phyloP scores from a whole-genome alignment of 30 jellyfish, hydroid and myxozoan genomes.

The Aurelia sp. region DNA sequence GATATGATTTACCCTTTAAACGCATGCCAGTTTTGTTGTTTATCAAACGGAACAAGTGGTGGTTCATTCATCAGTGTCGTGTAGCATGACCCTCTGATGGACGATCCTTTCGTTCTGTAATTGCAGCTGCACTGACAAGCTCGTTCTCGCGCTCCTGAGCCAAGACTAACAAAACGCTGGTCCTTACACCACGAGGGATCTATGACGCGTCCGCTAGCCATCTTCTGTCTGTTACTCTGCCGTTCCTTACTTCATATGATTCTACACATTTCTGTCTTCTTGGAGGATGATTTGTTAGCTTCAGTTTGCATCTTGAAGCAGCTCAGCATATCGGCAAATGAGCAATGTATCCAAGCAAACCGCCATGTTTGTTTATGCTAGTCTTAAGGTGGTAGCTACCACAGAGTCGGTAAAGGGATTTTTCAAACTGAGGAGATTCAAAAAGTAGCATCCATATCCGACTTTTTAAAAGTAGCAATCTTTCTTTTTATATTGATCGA shows the following conservation, averaged over 20 bases:
- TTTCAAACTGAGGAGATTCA: no score
- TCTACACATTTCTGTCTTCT: no score
- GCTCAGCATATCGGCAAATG: no score
- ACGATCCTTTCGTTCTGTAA: slow-evolving; percentile 40
- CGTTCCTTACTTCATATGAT: no score
- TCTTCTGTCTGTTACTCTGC: no score
- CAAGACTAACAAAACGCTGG: slow-evolving; percentile 33
- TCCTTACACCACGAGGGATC: not conserved
- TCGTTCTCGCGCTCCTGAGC: slow-evolving; percentile 69
- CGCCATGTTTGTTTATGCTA: slow-evolving; percentile 33
- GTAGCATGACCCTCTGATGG: slow-evolving; percentile 21
- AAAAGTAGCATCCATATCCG: no score
- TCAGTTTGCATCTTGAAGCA: no score
- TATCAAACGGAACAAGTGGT: slow-evolving; percentile 19
- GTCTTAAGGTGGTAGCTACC: slow-evolving; percentile 20
- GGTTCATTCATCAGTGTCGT: slow-evolving; percentile 48
- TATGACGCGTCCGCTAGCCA: no score
- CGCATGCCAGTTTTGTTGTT: slow-evolving; percentile 11
- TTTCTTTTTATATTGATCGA: no score
- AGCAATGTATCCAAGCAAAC: not conserved
- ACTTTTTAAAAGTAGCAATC: no score
- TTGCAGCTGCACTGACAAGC: slow-evolving; percentile 56
- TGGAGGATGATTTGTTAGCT: no score
- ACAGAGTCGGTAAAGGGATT: not conserved
- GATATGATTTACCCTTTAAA: not conserved